Evolutionary conservation across 2,113 vertebrate species (phyloP).

Genomic region (Corythoichthys haematopterus): DNA sequence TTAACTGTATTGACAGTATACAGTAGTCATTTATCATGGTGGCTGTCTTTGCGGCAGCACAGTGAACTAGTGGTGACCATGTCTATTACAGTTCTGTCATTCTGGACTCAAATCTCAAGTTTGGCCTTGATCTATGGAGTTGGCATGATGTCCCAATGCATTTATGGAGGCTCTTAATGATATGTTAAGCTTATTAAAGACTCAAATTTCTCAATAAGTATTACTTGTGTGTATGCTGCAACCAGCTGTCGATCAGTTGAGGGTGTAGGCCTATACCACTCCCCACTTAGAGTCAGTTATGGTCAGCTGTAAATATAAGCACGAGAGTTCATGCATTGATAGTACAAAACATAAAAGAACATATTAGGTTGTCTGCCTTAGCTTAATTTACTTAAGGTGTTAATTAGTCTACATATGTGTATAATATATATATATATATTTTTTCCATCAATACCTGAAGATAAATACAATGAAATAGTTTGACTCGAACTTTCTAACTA

Average conservation of each 20-base stretch:
- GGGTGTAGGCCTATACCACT: neutral
- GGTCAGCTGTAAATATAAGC: neutral
- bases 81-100: neutral
- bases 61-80: neutral
- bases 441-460: no score
- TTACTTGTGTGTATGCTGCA: neutral
- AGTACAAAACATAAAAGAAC: no score
- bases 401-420: no score
- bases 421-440: no score
- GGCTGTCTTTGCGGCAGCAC: neutral
- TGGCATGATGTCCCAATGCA: no score
- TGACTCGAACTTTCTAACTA: no score
- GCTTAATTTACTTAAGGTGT: no score
- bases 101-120: neutral
- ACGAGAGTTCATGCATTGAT: no score
- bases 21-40: neutral
- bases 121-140: neutral
- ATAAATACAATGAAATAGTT: no score
- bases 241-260: neutral
- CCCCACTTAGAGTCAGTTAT: neutral
- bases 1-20: neutral
- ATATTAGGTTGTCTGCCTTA: no score
- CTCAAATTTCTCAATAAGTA: neutral
- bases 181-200: no score
- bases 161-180: no score